Evolutionary conservation across 1,140 invertebrate genomes (phyloP).

Genomic region (Reticulitermes speratus): DNA sequence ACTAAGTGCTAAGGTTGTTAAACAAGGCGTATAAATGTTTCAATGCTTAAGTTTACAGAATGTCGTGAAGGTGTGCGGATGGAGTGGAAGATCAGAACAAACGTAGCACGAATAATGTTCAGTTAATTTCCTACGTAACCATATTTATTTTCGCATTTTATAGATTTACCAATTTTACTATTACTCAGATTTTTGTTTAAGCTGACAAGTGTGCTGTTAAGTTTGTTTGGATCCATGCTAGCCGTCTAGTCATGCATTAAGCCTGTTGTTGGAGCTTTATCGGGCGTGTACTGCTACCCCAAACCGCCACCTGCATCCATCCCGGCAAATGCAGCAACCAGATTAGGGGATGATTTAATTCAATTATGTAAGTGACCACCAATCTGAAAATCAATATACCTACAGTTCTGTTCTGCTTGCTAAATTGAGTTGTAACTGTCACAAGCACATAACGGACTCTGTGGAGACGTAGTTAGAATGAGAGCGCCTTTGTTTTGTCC

Average conservation of each 20-base stretch:
- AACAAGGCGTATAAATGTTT: too few relatives aligned
- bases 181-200: neutral
- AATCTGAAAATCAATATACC: neutral
- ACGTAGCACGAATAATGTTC: too few relatives aligned
- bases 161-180: too few relatives aligned
- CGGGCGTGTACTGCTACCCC: neutral
- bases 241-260: neutral
- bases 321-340: neutral
- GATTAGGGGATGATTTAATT: constrained; percentile 17
- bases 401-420: neutral
- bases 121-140: too few relatives aligned
- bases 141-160: too few relatives aligned
- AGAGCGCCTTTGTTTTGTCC: too few relatives aligned
- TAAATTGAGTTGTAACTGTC: constrained; percentile 1
- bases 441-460: neutral
- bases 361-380: constrained; percentile 15
- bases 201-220: neutral
- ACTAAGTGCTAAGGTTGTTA: too few relatives aligned
- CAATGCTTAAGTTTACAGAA: too few relatives aligned
- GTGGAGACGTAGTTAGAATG: too few relatives aligned
- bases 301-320: neutral
- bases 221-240: neutral
- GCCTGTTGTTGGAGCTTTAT: constrained; percentile 18
- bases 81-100: too few relatives aligned
- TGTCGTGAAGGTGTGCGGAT: too few relatives aligned